These are phyloP conservation scores for Hymenopus coronatus DNA, from an alignment of 2,888 invertebrate species.

Conservation along the genomic window DNA sequence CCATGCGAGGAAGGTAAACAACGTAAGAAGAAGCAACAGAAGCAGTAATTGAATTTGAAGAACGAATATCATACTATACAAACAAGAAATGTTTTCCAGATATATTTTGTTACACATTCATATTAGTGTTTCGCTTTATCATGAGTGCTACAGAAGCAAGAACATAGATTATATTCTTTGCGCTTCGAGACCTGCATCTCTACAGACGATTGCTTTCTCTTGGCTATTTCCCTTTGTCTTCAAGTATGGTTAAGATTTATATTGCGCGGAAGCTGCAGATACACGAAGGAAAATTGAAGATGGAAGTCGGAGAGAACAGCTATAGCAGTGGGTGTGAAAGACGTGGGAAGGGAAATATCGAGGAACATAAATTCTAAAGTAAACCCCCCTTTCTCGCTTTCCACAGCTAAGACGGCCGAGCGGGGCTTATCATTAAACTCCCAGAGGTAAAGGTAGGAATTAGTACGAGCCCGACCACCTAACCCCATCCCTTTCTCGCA, in stretches of 20 bases:
- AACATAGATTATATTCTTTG: too few relatives aligned
- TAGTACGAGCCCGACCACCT: background rate
- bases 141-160: too few relatives aligned
- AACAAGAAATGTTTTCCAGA: too few relatives aligned
- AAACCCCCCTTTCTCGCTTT: background rate
- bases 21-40: too few relatives aligned
- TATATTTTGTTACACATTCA: too few relatives aligned
- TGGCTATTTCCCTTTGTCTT: background rate
- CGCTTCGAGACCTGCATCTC: background rate
- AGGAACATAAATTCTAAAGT: constrained; percentile 4
- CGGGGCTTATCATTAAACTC: background rate
- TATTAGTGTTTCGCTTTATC: too few relatives aligned
- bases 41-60: too few relatives aligned
- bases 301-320: background rate
- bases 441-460: constrained; percentile 1
- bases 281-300: background rate
- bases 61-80: too few relatives aligned
- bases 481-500: background rate
- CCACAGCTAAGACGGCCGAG: background rate
- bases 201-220: background rate
- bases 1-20: too few relatives aligned
- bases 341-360: background rate
- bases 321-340: background rate
- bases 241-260: background rate
- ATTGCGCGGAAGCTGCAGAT: background rate